phyloP scores from a whole-genome alignment of 2,113 vertebrate species.

The Marmota monax region DNA sequence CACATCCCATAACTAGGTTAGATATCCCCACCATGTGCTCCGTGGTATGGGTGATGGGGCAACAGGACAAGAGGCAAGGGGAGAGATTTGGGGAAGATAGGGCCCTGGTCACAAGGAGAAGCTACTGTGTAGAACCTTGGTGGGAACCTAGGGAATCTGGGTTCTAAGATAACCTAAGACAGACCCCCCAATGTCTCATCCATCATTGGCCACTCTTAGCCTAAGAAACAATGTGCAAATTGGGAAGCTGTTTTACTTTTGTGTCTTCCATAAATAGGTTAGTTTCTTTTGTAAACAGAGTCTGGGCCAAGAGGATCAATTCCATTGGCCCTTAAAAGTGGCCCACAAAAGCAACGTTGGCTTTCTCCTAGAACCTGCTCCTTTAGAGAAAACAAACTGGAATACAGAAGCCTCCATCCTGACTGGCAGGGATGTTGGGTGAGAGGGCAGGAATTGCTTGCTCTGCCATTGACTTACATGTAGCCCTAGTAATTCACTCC shows the following conservation, averaged over 20 bases:
- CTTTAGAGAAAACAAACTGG: not conserved
- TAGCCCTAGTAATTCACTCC: constrained; percentile 46
- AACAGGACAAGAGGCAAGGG: not conserved
- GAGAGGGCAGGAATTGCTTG: not conserved
- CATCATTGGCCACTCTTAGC: not conserved
- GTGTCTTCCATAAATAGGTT: not conserved
- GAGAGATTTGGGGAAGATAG: not conserved
- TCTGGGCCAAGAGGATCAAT: not conserved
- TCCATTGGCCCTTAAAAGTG: not conserved
- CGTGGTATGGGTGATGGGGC: not conserved
- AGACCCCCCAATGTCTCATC: accelerated
- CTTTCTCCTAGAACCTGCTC: not conserved
- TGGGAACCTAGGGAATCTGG: not conserved
- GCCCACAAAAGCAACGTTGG: not conserved
- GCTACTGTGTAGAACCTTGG: not conserved
- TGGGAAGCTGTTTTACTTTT: not conserved
- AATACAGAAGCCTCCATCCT: not conserved
- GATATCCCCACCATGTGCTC: not conserved
- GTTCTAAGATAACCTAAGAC: not conserved
- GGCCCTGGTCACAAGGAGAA: not conserved
- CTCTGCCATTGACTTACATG: not conserved
- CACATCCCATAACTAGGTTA: not conserved
- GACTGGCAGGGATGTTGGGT: not conserved
- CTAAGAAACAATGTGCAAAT: not conserved
- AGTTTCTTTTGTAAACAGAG: not conserved